Conservation (phyloP, 2,113 vertebrate species). For the Callocephalon fimbriatum region DNA sequence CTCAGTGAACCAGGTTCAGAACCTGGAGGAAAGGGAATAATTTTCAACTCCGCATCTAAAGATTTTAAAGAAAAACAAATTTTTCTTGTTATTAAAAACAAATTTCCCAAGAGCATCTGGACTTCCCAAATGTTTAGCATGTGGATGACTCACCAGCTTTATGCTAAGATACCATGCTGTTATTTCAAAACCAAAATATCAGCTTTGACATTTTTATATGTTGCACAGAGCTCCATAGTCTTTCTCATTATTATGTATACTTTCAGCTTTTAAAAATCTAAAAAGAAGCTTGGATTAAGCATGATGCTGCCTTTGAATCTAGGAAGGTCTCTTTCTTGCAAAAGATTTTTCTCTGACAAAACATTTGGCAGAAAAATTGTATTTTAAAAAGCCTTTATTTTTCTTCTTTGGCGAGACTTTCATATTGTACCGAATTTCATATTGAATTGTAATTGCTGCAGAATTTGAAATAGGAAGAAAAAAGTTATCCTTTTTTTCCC, state of each 20-base stretch:
- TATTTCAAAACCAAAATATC: slow-evolving; percentile 50
- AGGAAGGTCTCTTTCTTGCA: neutral
- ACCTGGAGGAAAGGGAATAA: neutral
- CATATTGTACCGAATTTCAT: neutral
- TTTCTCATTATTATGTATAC: slow-evolving; percentile 15
- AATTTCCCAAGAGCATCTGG: slow-evolving; percentile 25
- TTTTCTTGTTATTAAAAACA: slow-evolving; percentile 49
- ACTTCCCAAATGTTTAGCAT: slow-evolving; percentile 53
- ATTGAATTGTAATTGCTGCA: neutral
- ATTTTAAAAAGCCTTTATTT: neutral
- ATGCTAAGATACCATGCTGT: slow-evolving; percentile 39
- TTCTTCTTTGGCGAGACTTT: neutral
- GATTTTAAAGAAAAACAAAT: neutral
- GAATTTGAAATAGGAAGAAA: neutral
- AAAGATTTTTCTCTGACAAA: neutral
- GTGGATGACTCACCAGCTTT: slow-evolving; percentile 50
- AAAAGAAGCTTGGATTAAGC: neutral
- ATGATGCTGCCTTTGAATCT: neutral
- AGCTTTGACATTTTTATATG: slow-evolving; percentile 47
- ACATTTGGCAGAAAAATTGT: neutral
- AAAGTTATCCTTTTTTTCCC: neutral
- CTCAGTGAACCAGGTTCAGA: neutral
- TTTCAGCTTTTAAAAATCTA: slow-evolving; percentile 19
- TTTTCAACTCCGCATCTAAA: neutral
- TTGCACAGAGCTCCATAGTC: neutral